Evolutionary conservation across 2,888 invertebrate genomes (phyloP).

Genomic region (Hydraecia micacea): DNA sequence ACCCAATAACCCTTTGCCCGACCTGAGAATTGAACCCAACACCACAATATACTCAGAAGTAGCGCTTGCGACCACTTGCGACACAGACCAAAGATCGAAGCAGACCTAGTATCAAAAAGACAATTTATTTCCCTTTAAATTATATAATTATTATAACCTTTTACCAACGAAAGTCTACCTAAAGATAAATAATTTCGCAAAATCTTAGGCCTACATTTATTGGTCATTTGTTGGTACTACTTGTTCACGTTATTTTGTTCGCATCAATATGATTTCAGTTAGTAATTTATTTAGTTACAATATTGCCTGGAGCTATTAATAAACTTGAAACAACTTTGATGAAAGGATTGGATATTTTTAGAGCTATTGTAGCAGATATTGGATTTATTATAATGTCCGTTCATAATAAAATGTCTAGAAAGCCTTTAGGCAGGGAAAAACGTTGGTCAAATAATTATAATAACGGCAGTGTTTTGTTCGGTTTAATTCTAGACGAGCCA

Average conservation of each 20-base stretch:
- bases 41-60: not conserved
- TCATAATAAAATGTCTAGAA: not conserved
- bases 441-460: not conserved
- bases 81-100: not conserved
- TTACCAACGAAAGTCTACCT: not conserved
- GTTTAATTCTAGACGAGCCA: not conserved
- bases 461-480: not conserved
- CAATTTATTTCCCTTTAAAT: not conserved
- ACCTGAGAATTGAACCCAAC: not conserved
- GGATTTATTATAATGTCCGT: conserved; percentile 6
- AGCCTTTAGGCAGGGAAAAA: not conserved
- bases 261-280: conserved; percentile 32
- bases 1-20: not conserved
- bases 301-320: conserved; percentile 39
- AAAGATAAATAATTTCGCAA: conserved; percentile 22
- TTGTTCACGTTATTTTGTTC: conserved; percentile 34
- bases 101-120: not conserved
- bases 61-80: no score
- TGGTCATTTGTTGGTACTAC: no score
- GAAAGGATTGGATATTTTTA: conserved; percentile 69
- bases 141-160: conserved; percentile 2
- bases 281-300: conserved; percentile 35
- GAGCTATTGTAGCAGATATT: conserved; percentile 43
- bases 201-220: conserved; percentile 23
- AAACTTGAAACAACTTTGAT: conserved; percentile 68